A percentile compares a stretch with the other conserved stretches of the same genome.
phyloP scores from a whole-genome alignment of 1,140 invertebrate genomes.

The Lycorma delicatula region DNA sequence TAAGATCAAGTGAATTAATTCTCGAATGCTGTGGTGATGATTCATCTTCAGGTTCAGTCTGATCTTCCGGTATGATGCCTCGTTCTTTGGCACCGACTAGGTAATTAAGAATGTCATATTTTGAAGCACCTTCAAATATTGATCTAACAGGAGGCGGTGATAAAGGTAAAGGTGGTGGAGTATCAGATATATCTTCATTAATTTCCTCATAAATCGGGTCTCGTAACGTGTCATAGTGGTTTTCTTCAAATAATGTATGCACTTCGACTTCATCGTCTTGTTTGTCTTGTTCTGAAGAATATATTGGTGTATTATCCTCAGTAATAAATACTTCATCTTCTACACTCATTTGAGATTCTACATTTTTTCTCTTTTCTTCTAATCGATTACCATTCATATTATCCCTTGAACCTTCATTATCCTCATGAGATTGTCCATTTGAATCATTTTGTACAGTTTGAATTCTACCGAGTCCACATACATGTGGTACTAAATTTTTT shows the following conservation, averaged over 20 bases:
- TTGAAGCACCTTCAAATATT: slow-evolving; percentile 71
- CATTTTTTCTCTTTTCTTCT: too few relatives aligned
- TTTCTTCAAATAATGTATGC: slow-evolving; percentile 42
- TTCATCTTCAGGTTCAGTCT: slow-evolving; percentile 22
- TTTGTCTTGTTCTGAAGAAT: slow-evolving; percentile 40
- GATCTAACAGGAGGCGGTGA: slow-evolving; percentile 55
- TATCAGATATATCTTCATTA: slow-evolving; percentile 39
- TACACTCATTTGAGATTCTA: background rate
- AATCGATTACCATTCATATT: too few relatives aligned
- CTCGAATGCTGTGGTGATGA: slow-evolving; percentile 18
- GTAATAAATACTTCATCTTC: slow-evolving; percentile 13
- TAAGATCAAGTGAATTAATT: slow-evolving; percentile 38
- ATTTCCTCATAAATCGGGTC: slow-evolving; percentile 88
- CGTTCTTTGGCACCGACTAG: slow-evolving; percentile 75
- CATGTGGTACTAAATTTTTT: slow-evolving; percentile 58
- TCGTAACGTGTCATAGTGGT: slow-evolving; percentile 70
- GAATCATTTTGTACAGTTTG: too few relatives aligned
- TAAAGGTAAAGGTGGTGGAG: slow-evolving; percentile 63
- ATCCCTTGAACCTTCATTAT: too few relatives aligned
- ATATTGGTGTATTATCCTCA: background rate
- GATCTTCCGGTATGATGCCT: slow-evolving; percentile 39
- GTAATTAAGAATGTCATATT: slow-evolving; percentile 81
- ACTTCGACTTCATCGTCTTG: slow-evolving; percentile 27
- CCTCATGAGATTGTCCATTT: too few relatives aligned
- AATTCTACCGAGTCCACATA: slow-evolving; percentile 47